phyloP scores from a whole-genome alignment of 2,888 invertebrate genomes.

The Apamea monoglypha region DNA sequence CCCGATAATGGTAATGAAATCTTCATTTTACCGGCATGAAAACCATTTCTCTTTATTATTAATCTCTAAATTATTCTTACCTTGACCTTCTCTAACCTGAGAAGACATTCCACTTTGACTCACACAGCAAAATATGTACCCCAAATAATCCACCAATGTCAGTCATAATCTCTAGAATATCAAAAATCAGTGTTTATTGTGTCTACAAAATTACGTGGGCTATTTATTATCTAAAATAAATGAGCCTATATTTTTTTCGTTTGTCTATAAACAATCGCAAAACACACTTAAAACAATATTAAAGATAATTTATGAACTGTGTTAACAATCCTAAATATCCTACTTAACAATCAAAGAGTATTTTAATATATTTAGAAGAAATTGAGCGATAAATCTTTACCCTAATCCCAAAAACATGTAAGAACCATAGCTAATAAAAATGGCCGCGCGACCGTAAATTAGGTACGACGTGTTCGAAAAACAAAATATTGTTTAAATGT shows the following conservation, averaged over 20 bases:
- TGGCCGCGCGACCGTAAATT: constrained; percentile 19
- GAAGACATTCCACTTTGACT: background rate
- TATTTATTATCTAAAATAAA: constrained; percentile 41
- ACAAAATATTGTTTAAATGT: constrained; percentile 29
- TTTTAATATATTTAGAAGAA: constrained; percentile 26
- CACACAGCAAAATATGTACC: background rate
- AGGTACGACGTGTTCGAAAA: constrained; percentile 32
- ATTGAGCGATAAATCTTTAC: constrained; percentile 48
- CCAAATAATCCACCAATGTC: constrained; percentile 7
- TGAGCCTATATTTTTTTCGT: constrained; percentile 33
- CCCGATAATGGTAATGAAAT: background rate
- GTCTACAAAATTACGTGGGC: constrained; percentile 25
- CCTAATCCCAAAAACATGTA: constrained; percentile 31
- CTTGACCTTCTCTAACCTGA: constrained; percentile 15
- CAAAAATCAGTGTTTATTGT: constrained; percentile 29
- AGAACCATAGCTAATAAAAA: constrained; percentile 36
- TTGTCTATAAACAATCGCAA: constrained; percentile 47
- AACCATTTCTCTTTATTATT: background rate
- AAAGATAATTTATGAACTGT: constrained; percentile 57
- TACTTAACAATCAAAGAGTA: constrained; percentile 52
- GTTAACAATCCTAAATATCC: constrained; percentile 41
- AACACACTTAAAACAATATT: constrained; percentile 42
- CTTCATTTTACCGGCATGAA: background rate
- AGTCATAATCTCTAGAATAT: constrained; percentile 12
- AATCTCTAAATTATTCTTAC: background rate